A percentile compares a stretch with the other conserved stretches of the same genome.
phyloP scores from a whole-genome alignment of 2,888 invertebrate genomes.

The Ceriagrion tenellum region DNA sequence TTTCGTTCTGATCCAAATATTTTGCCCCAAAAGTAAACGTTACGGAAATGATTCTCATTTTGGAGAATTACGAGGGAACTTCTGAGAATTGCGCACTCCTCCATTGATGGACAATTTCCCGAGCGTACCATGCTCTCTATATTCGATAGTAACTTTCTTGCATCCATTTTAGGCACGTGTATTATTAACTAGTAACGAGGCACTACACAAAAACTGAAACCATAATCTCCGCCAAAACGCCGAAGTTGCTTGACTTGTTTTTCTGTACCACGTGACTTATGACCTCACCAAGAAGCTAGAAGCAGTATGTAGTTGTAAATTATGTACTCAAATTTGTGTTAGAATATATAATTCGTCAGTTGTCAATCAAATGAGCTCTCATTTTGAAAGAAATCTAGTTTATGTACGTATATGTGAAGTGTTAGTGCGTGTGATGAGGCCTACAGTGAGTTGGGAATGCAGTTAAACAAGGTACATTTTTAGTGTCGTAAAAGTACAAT shows the following conservation, averaged over 20 bases:
- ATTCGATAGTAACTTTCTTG: neutral
- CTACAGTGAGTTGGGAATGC: slow-evolving; percentile 43
- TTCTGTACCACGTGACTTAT: slow-evolving; percentile 32
- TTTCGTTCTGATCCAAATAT: slow-evolving; percentile 87
- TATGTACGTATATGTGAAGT: neutral
- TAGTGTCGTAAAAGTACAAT: neutral
- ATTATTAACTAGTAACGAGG: neutral
- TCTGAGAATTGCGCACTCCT: slow-evolving; percentile 58
- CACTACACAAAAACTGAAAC: neutral
- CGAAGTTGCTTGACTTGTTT: neutral
- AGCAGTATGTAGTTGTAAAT: slow-evolving; percentile 7
- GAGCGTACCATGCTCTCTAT: neutral
- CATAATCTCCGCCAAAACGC: slow-evolving; percentile 13
- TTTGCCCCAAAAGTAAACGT: slow-evolving; percentile 92
- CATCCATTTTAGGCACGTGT: neutral
- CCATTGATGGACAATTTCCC: slow-evolving; percentile 65
- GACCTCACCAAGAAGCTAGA: slow-evolving; percentile 33
- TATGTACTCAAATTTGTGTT: slow-evolving; percentile 24
- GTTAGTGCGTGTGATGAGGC: neutral
- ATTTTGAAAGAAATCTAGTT: neutral
- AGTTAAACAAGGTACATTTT: slow-evolving; percentile 44
- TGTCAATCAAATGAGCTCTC: slow-evolving; percentile 45
- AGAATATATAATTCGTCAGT: slow-evolving; percentile 14
- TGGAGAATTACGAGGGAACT: slow-evolving; percentile 87
- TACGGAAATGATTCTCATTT: slow-evolving; percentile 90